Evolutionary conservation across 2,113 vertebrate genomes (phyloP).

Genomic region (Campylorhamphus procurvoides): DNA sequence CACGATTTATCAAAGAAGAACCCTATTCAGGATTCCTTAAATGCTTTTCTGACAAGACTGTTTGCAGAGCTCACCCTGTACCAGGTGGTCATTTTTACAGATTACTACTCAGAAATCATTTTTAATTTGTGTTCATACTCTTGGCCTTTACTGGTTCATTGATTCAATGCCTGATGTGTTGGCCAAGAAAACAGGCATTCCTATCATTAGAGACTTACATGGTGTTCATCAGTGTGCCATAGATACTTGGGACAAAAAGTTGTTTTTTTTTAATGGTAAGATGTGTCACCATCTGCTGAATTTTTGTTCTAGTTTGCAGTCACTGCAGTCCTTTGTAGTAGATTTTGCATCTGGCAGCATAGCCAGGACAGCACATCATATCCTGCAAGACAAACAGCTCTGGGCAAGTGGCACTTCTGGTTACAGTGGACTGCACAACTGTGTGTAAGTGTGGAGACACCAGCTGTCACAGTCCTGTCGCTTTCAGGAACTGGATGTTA

Average conservation of each 20-base stretch:
- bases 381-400: background rate
- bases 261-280: background rate
- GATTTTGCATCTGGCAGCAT: background rate
- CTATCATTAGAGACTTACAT: background rate
- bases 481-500: background rate
- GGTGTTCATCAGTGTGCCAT: background rate
- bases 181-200: background rate
- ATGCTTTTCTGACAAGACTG: background rate
- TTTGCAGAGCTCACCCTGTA: background rate
- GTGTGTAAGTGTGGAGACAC: background rate
- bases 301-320: background rate
- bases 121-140: background rate
- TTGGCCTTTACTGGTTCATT: background rate
- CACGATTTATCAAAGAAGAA: background rate
- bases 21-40: background rate
- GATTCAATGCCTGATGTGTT: background rate
- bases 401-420: background rate
- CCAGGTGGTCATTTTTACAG: background rate
- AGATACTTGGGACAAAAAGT: background rate
- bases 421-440: background rate
- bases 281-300: background rate
- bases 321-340: accelerated
- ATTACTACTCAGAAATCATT: background rate
- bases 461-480: background rate
- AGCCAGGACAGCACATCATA: background rate